Evolutionary conservation across 2,888 invertebrate species (phyloP).

Genomic region (Dolomedes plantarius): DNA sequence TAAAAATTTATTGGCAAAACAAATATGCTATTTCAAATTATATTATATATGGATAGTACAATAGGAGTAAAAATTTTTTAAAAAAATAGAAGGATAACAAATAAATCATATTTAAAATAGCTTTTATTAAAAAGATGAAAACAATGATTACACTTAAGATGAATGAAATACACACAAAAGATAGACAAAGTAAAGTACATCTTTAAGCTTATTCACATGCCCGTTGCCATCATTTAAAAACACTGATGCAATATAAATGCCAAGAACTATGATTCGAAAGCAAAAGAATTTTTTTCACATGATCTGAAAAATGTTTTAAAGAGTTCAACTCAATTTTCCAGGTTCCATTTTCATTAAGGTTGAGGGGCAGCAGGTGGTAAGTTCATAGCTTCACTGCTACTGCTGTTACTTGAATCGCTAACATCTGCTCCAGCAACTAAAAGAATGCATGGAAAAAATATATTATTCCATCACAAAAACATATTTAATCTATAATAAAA

Average conservation of each 20-base stretch:
- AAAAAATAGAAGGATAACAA: no score
- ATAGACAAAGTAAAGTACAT: not conserved
- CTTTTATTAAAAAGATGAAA: not conserved
- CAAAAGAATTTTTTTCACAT: not conserved
- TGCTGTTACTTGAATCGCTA: constrained; percentile 61
- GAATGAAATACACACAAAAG: not conserved
- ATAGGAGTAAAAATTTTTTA: no score
- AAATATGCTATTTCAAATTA: no score
- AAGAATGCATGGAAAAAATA: not conserved
- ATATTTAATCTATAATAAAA: no score
- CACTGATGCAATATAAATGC: not conserved
- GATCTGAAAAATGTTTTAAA: no score
- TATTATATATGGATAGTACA: no score
- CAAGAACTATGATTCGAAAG: no score
- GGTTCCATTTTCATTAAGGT: no score
- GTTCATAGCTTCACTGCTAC: constrained; percentile 66
- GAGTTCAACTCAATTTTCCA: no score
- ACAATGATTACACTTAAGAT: constrained; percentile 1
- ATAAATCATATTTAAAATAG: constrained; percentile 11
- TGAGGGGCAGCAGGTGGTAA: constrained; percentile 52
- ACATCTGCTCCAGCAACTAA: constrained; percentile 55
- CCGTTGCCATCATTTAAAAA: not conserved
- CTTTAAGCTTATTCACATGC: not conserved
- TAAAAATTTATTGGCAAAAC: no score
- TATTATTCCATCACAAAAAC: not conserved